Evolutionary conservation across 2,888 invertebrate genomes (phyloP), one percentile per base, ranked within the genome.

Genomic region (Caenorhabditis macrosperma): DNA sequence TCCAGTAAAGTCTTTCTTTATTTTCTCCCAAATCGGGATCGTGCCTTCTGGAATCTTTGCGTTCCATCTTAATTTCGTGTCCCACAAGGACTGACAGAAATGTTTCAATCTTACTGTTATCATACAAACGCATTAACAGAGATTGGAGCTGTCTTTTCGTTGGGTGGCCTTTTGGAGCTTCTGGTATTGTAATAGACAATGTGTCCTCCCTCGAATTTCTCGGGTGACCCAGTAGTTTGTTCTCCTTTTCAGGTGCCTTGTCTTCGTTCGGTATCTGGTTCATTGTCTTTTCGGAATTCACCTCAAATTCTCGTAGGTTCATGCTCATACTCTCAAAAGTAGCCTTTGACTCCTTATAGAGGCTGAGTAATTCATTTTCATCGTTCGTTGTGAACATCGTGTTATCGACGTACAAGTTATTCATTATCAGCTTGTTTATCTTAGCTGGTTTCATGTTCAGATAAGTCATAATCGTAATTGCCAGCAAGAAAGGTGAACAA

Each of bases 401-500:
- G 28, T 83, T 81, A 54, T 83, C 81, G 0, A 74, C 78, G 54
- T 83, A 83, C 20, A 76, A 9, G 38, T 74, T 64, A 2, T 22
- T 7, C 0, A 26, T 10, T 6, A 63, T 57, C n/a, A 24, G 28
- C 9, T 30, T 15, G 41, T 61, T 41, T 9, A 72, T 54, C 10
- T 24, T 20, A 1, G 24, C 35, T 6, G 60, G 50, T 9, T 24
- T 35, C 4, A 22, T 26, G 0, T 46, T 33, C 30, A 69, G 24
- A n/a, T 69, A 60, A n/a, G n/a, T n/a, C n/a, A n/a, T 26, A 9
- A 88, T 77, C 2, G 84, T 59, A 4, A 60, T 63, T 0, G 52
- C 69, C 15, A 86, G 66, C 9, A 85, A 30, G 55, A 75, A 85
- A 0, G 86, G 86, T 2, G 64, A 59, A 5, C 61, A 22, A 1